A percentile compares a stretch with the other conserved stretches of the same genome.
phyloP scores from a whole-genome alignment of 2,797 vertebrate genomes.

The Lepidocolaptes lacrymiger region DNA sequence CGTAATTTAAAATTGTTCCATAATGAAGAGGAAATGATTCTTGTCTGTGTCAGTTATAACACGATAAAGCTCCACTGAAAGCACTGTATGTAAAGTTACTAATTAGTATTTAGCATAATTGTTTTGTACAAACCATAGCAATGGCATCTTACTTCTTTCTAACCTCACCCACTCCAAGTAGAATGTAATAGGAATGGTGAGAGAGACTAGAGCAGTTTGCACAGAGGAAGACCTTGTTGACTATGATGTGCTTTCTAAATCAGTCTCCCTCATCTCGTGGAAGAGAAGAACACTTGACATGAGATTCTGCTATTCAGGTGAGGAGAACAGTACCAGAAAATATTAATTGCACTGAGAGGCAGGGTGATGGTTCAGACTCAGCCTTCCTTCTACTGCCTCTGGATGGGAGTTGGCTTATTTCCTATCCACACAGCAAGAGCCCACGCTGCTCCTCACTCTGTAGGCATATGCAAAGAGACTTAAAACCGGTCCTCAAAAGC shows the following conservation, averaged over 20 bases:
- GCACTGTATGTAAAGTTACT: background rate
- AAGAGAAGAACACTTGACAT: background rate
- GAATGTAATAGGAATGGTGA: background rate
- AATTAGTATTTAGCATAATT: background rate
- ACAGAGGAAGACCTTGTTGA: background rate
- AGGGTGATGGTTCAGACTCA: background rate
- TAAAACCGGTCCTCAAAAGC: background rate
- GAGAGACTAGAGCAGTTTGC: background rate
- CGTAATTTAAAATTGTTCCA: background rate
- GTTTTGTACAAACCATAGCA: background rate
- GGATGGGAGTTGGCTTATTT: background rate
- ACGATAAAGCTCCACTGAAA: background rate
- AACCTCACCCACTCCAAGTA: background rate
- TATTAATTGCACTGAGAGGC: background rate
- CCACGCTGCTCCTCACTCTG: rapidly evolving
- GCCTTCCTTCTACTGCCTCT: background rate
- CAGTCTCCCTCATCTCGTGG: background rate
- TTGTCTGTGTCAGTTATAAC: background rate
- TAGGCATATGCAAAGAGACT: background rate
- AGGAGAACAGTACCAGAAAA: background rate
- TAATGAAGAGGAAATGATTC: background rate
- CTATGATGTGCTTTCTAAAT: background rate
- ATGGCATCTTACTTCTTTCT: background rate
- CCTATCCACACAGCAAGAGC: background rate
- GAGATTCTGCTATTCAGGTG: background rate